Evolutionary conservation across 2,797 vertebrate species (phyloP).

Genomic region (Pseudotriccus pelzelni): DNA sequence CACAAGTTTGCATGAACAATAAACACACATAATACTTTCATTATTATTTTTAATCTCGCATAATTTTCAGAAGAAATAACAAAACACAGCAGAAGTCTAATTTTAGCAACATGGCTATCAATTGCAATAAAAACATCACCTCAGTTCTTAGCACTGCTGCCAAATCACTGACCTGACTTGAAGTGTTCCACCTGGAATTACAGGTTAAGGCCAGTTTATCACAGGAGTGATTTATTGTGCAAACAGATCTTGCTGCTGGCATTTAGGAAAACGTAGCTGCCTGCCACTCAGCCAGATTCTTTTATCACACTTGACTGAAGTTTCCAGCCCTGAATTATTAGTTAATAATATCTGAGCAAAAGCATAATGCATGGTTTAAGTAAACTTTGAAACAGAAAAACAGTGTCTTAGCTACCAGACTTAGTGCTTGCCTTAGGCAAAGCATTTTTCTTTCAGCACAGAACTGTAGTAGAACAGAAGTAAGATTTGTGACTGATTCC

Average conservation of each 20-base stretch:
- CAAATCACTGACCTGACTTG: not conserved
- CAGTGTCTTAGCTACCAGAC: not conserved
- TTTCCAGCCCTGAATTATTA: slow-evolving; percentile 50
- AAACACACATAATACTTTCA: not conserved
- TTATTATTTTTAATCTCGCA: not conserved
- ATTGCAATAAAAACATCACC: not conserved
- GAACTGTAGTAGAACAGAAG: not conserved
- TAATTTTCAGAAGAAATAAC: not conserved
- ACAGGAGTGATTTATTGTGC: not conserved
- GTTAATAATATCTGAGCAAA: slow-evolving; percentile 18
- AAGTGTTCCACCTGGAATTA: slow-evolving; percentile 27
- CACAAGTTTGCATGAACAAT: not conserved
- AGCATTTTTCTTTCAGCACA: not conserved
- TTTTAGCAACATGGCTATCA: not conserved
- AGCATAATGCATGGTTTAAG: slow-evolving; percentile 20
- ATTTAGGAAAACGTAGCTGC: not conserved
- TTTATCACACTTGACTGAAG: slow-evolving; percentile 36
- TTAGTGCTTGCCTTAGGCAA: not conserved
- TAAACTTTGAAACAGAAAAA: slow-evolving; percentile 22
- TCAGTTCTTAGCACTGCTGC: not conserved
- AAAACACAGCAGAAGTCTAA: not conserved
- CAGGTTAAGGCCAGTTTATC: slow-evolving; percentile 13
- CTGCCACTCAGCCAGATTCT: slow-evolving; percentile 7
- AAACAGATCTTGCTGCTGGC: slow-evolving; percentile 15
- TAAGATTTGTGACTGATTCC: not conserved